Conservation (phyloP, 2,888 invertebrate genomes). For the Philopedon plagiatum region DNA sequence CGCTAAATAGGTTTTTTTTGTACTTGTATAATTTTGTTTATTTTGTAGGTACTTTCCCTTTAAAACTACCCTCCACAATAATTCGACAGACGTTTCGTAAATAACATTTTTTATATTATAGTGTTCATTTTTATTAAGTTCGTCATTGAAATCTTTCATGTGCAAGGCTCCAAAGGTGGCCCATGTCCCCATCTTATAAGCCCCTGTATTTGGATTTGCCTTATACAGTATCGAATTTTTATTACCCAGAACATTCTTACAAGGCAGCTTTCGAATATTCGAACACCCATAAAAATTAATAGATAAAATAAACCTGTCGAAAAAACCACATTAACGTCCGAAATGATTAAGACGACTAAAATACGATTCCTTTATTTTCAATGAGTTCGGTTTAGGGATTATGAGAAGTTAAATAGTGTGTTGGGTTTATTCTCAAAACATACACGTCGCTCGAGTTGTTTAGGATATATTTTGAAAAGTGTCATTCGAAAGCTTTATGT, state of each 20-base stretch:
- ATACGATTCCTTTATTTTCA: conserved; percentile 47
- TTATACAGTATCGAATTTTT: background rate
- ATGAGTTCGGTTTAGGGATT: conserved; percentile 52
- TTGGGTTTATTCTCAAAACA: conserved; percentile 62
- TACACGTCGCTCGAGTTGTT: conserved; percentile 65
- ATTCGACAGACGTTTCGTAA: too few species aligned
- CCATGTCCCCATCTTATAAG: too few species aligned
- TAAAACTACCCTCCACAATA: too few species aligned
- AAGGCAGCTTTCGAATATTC: background rate
- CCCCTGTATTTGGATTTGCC: too few species aligned
- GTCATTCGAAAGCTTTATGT: conserved; percentile 69
- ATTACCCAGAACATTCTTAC: background rate
- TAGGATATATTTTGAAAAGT: conserved; percentile 68
- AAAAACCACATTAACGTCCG: conserved; percentile 55
- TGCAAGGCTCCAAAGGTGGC: too few species aligned
- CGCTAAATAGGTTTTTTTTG: too few species aligned
- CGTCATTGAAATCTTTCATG: too few species aligned
- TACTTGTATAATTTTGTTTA: too few species aligned
- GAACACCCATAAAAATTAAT: conserved; percentile 56
- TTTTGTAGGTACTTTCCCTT: too few species aligned
- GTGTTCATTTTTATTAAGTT: too few species aligned
- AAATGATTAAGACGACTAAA: conserved; percentile 53
- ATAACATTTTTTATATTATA: too few species aligned
- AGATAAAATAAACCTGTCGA: conserved; percentile 58
- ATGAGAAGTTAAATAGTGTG: conserved; percentile 58